Evolutionary conservation across 2,888 invertebrate species (phyloP).

Genomic region (Sphaerolaimus hirsutus): DNA sequence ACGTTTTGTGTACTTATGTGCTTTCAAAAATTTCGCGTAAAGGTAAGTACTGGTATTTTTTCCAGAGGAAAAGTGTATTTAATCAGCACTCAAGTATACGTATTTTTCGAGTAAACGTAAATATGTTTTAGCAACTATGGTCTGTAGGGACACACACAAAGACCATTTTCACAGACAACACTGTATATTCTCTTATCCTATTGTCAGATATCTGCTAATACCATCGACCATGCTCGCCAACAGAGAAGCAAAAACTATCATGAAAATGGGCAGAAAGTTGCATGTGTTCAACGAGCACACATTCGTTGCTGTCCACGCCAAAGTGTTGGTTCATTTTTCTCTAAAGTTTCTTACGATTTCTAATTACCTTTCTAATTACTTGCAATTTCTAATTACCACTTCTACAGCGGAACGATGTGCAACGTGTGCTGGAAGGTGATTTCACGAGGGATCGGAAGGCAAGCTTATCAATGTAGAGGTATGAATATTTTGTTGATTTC

Average conservation of each 20-base stretch:
- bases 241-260: conserved; percentile 14
- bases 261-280: conserved; percentile 21
- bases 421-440: conserved; percentile 19
- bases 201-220: conserved; percentile 19
- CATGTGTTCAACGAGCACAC: conserved; percentile 24
- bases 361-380: background rate
- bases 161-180: too few species aligned
- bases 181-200: too few species aligned
- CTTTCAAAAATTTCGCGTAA: too few species aligned
- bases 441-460: conserved; percentile 19
- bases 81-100: too few species aligned
- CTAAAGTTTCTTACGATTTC: background rate
- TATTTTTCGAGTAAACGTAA: too few species aligned
- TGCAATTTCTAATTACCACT: background rate
- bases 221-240: conserved; percentile 16
- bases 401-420: conserved; percentile 18
- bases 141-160: too few species aligned
- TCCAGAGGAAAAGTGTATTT: too few species aligned
- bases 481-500: too few species aligned
- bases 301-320: conserved; percentile 22
- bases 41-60: too few species aligned
- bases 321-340: conserved; percentile 12
- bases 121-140: too few species aligned
- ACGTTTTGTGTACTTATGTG: too few species aligned
- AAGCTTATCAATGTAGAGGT: conserved; percentile 26